phyloP scores from a whole-genome alignment of 2,113 vertebrate genomes.

The Electrona antarctica region DNA sequence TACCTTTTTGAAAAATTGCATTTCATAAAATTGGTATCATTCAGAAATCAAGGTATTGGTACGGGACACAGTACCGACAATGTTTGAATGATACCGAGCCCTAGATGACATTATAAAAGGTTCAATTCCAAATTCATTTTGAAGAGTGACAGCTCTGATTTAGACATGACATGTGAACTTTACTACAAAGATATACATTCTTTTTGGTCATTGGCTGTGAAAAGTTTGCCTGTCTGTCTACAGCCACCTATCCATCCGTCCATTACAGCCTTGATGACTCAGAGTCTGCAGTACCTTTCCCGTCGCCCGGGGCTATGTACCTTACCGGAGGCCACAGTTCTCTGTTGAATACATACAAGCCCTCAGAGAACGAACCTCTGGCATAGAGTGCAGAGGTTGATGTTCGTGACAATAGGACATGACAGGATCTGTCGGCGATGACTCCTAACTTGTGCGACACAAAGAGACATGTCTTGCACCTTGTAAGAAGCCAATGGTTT shows the following conservation, averaged over 20 bases:
- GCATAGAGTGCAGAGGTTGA: conserved; percentile 52
- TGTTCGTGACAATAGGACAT: conserved; percentile 63
- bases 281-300: conserved; percentile 37
- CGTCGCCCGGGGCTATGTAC: conserved; percentile 44
- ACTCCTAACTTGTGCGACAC: conserved; percentile 52
- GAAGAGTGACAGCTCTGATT: conserved; percentile 27
- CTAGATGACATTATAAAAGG: too few relatives aligned
- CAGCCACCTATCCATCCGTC: conserved; percentile 31
- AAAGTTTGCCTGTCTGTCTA: conserved; percentile 1
- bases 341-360: conserved; percentile 54
- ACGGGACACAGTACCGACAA: too few relatives aligned
- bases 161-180: not conserved
- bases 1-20: too few relatives aligned
- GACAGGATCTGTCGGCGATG: conserved; percentile 55
- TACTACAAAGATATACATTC: not conserved
- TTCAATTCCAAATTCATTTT: not conserved
- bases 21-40: too few relatives aligned
- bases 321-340: conserved; percentile 51
- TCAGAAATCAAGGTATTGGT: too few relatives aligned
- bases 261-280: conserved; percentile 43
- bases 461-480: conserved; percentile 54
- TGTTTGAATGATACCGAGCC: too few relatives aligned
- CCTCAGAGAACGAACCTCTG: conserved; percentile 47
- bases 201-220: not conserved
- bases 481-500: conserved; percentile 45